These are phyloP conservation scores for Galeopsomyia nigrocyanea DNA, from an alignment of 2,888 invertebrate genomes.

Conservation along the genomic window DNA sequence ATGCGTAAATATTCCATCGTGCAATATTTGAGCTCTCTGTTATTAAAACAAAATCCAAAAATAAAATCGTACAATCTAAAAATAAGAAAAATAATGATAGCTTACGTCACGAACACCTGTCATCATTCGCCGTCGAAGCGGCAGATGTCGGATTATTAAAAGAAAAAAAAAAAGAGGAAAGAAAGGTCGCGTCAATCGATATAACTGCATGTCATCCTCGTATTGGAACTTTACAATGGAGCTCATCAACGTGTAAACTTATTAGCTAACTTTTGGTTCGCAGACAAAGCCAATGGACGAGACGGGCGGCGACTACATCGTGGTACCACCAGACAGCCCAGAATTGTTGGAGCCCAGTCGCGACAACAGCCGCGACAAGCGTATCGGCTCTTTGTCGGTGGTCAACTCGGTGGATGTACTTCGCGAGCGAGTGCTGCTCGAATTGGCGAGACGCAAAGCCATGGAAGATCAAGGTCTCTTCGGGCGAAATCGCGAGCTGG, in stretches of 20 bases:
- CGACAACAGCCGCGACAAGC: slow-evolving; percentile 45
- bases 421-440: slow-evolving; percentile 83
- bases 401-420: slow-evolving; percentile 90
- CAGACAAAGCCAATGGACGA: slow-evolving; percentile 2
- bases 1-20: no score
- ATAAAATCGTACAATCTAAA: no score
- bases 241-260: no score
- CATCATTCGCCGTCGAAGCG: no score
- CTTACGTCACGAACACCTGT: no score
- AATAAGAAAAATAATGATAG: no score
- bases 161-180: no score
- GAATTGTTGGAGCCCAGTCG: background rate
- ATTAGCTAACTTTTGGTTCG: background rate
- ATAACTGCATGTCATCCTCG: no score
- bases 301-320: background rate
- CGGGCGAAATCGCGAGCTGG: slow-evolving; percentile 80
- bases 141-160: no score
- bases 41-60: no score
- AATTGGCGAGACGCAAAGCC: slow-evolving; percentile 87
- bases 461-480: slow-evolving; percentile 80
- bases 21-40: no score
- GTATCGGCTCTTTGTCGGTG: slow-evolving; percentile 79
- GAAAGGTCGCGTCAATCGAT: background rate
- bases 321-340: background rate
- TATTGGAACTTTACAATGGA: no score